These are phyloP conservation scores for Virgularia gustaviana DNA, from an alignment of 92 coral and sea anemone genomes.

Conservation along the genomic window DNA sequence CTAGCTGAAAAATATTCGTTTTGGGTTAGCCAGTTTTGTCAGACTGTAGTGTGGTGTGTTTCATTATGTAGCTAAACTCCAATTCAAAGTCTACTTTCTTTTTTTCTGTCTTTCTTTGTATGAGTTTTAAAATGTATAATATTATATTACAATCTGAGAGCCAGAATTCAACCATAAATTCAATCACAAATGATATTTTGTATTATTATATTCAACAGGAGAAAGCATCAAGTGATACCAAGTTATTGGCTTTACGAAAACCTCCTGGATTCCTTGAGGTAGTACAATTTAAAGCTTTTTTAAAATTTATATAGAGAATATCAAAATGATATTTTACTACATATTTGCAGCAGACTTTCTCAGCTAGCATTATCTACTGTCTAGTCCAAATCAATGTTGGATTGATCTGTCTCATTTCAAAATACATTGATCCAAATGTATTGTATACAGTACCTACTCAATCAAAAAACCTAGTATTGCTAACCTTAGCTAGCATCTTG, in stretches of 20 bases:
- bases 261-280: constrained; percentile 52
- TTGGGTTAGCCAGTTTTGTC: not conserved
- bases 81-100: too few relatives aligned
- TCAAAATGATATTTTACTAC: not conserved
- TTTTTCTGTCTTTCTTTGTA: not conserved
- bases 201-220: constrained; percentile 49
- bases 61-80: too few relatives aligned
- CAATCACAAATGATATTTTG: not conserved
- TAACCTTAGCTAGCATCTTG: not conserved
- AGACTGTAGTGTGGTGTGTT: not conserved
- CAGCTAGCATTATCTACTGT: not conserved
- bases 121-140: constrained; percentile 10
- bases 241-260: constrained; percentile 32
- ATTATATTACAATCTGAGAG: constrained; percentile 56
- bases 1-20: not conserved
- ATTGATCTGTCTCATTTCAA: too few relatives aligned
- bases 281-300: not conserved
- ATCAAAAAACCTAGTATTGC: too few relatives aligned
- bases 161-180: constrained; percentile 53
- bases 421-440: too few relatives aligned
- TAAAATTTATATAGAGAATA: not conserved
- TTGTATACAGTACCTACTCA: too few relatives aligned
- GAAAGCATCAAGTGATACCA: constrained; percentile 43
- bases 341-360: not conserved
- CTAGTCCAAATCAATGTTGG: too few relatives aligned